These are phyloP conservation scores for Paralichthys olivaceus DNA, from an alignment of 2,113 vertebrate species.

Conservation along the genomic window DNA sequence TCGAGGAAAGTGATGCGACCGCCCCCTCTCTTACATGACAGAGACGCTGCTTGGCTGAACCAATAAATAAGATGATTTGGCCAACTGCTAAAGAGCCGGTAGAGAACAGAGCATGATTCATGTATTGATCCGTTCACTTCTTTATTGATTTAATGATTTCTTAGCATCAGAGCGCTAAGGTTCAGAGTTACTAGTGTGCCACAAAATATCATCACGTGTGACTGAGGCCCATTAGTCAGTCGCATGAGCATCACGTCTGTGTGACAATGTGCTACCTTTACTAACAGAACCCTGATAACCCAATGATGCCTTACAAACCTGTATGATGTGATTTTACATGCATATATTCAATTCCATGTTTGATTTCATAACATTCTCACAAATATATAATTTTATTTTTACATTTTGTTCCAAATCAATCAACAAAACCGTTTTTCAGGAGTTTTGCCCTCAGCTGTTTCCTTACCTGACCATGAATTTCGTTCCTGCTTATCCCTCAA, in stretches of 20 bases:
- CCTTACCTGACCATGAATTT: constrained; percentile 28
- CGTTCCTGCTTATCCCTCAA: constrained; percentile 65
- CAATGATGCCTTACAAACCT: not conserved
- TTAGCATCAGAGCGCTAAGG: not conserved
- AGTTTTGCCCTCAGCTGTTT: constrained; percentile 19
- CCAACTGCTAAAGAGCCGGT: constrained; percentile 15
- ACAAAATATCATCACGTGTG: constrained; percentile 22
- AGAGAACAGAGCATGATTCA: constrained; percentile 24
- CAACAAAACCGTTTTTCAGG: not conserved
- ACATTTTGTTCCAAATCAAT: not conserved
- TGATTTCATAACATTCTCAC: not conserved
- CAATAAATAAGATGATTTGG: constrained; percentile 40
- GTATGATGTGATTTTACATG: not conserved
- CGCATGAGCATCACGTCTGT: not conserved
- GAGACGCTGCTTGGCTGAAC: constrained; percentile 36
- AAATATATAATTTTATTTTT: constrained; percentile 16
- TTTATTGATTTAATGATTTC: constrained; percentile 34
- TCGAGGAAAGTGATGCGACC: constrained; percentile 61
- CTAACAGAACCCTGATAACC: constrained; percentile 4
- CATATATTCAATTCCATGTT: not conserved
- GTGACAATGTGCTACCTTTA: not conserved
- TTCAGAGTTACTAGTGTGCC: not conserved
- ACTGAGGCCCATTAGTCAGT: not conserved
- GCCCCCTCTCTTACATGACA: constrained; percentile 30
- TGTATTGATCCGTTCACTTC: constrained; percentile 2